Percentiles rank a stretch among this genome's conserved stretches.
phyloP scores from a whole-genome alignment of 1,140 invertebrate genomes.

The Pseudachorutes palmiensis region DNA sequence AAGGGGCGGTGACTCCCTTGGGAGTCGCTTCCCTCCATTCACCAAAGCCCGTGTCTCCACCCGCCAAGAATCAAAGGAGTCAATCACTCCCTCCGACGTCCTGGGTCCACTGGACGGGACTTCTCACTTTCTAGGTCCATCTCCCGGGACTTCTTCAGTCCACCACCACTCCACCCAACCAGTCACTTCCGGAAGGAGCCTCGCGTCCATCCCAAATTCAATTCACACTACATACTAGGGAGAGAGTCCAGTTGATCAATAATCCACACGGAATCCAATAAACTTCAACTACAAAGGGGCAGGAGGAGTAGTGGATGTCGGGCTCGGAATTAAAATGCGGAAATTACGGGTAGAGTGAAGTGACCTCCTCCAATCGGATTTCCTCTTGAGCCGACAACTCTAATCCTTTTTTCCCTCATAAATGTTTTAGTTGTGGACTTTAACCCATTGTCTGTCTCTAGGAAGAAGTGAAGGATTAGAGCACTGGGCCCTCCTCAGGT shows the following conservation, averaged over 20 bases:
- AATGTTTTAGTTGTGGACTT: neutral
- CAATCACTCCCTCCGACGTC: neutral
- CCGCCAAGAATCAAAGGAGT: slow-evolving; percentile 9
- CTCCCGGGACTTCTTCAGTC: neutral
- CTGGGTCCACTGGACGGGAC: too few species aligned
- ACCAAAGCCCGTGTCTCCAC: too few species aligned
- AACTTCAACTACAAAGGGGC: too few species aligned
- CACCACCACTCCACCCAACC: neutral
- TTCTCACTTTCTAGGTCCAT: neutral
- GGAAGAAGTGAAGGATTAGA: neutral
- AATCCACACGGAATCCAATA: too few species aligned
- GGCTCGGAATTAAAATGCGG: too few species aligned
- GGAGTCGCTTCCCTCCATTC: neutral
- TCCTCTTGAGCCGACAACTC: too few species aligned
- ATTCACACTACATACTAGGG: too few species aligned
- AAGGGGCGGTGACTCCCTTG: neutral
- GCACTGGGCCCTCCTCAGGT: neutral
- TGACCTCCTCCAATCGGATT: too few species aligned
- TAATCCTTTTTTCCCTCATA: neutral
- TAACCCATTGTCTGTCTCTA: neutral
- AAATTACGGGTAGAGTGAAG: too few species aligned
- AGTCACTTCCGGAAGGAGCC: neutral
- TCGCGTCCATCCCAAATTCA: too few species aligned
- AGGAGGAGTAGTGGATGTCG: too few species aligned
- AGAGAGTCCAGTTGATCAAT: too few species aligned